Base-by-base conservation (phyloP, 2,888 invertebrate species). In the Chesias legatella region DNA sequence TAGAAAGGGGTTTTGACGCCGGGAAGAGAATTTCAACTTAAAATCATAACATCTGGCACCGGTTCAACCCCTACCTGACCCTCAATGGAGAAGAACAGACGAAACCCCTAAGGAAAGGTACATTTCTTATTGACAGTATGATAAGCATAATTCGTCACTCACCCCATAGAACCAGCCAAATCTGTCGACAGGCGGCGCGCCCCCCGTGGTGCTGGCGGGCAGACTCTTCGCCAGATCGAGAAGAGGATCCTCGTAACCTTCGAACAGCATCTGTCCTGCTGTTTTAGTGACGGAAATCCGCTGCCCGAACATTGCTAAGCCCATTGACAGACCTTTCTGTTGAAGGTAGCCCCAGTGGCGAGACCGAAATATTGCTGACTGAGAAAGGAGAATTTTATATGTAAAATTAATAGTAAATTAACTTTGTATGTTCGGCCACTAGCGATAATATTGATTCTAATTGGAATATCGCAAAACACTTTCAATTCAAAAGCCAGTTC, bases 91-190 rank as follows among this genome's bases (percentile, higher is more conserved):
- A n/a, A n/a, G n/a, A n/a, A n/a, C n/a, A n/a, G n/a, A n/a, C n/a
- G n/a, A n/a, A n/a, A n/a, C n/a, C n/a, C n/a, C n/a, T n/a, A n/a
- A n/a, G n/a, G n/a, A n/a, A n/a, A n/a, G n/a, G n/a, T n/a, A n/a
- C n/a, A n/a, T n/a, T n/a, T n/a, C n/a, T n/a, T n/a, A n/a, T n/a
- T n/a, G n/a, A n/a, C n/a, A n/a, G n/a, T n/a, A n/a, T n/a, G n/a
- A n/a, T n/a, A n/a, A n/a, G n/a, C n/a, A n/a, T n/a, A n/a, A n/a
- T n/a, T n/a, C n/a, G n/a, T n/a, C 7, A 49, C 53, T 51, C 51
- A 85, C 86, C 60, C 71, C 74, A 60, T 95, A 96, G 78, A 97
- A 97, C 92, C 96, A 94, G 7, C 95, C 97, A 68, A 97, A 96
- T 62, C 90, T 91, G 62, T 96, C 96, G 48, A 92, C 92, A 0